Base-by-base conservation (phyloP, 1,140 invertebrate species). In the Trachymyrmex cornetzi region DNA sequence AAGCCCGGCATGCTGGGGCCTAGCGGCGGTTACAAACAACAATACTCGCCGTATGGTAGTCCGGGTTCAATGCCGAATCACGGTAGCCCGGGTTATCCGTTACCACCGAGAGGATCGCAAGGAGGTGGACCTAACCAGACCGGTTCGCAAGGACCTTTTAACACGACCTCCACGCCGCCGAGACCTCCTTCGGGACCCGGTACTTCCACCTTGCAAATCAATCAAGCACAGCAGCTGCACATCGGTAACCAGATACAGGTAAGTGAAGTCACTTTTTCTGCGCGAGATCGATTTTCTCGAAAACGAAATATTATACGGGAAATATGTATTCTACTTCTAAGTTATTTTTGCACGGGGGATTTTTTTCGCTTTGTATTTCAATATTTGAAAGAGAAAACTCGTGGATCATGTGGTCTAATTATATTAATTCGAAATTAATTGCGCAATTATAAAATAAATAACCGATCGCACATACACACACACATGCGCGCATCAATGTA, bases 211-310 rank as follows among this genome's bases (percentile, higher is more conserved):
- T 92, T 98, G 88, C 97, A 98, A 94, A 98, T 98, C 95, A 98
- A 97, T 91, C 98, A 98, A 94, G 97, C 97, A 19, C 98, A 98
- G 93, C 98, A 98, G 93, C 94, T 98, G 87, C 98, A 98, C 93
- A 97, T 98, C 85, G 97, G 96, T 85, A 98, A 98, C 91, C 97
- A 97, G 88, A 97, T 98, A 85, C 97, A 98, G 96, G 97, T 98
- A 84, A 95, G 96, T 94, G 87, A 38, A 75, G 19, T 9, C 3
- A 44, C n/a, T 30, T 38, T 14, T 44, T 59, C n/a, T 44, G 2
- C 34, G 11, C 2, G 16, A 64, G 3, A 30, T 66, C 44, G 12
- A 67, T 61, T 77, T 9, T 57, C 3, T 71, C 16, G 24, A 30
- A 44, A 66, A 38, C 30, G 63, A 69, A 71, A 71, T 53, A 7